These are phyloP conservation scores for Anagyrus pseudococci DNA, from an alignment of 2,888 invertebrate species.

Conservation along the genomic window DNA sequence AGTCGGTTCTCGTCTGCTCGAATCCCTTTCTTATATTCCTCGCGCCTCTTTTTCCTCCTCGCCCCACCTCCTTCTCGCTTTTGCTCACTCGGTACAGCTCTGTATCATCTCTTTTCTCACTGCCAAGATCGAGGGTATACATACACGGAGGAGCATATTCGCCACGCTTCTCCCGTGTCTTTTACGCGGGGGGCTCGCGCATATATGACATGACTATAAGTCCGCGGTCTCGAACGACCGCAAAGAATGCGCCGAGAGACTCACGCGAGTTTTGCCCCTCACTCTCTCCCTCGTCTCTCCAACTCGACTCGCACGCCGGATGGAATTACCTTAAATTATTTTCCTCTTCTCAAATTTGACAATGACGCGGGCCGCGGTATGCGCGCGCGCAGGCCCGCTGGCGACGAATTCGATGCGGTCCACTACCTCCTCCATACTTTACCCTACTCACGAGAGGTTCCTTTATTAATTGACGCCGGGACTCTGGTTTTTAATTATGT, in stretches of 20 bases:
- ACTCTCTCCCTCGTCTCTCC: background rate
- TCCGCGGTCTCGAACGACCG: slow-evolving; percentile 36
- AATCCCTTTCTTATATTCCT: slow-evolving; percentile 17
- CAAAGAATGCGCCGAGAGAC: slow-evolving; percentile 18
- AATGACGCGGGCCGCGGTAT: slow-evolving; percentile 17
- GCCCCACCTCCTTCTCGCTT: too few relatives aligned
- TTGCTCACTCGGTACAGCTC: too few relatives aligned
- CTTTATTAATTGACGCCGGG: too few relatives aligned
- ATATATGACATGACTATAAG: slow-evolving; percentile 36
- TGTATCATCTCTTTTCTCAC: slow-evolving; percentile 16
- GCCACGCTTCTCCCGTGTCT: slow-evolving; percentile 23
- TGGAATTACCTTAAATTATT: slow-evolving; percentile 37
- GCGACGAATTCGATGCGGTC: background rate
- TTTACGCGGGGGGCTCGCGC: slow-evolving; percentile 11
- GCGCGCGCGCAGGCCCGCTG: background rate
- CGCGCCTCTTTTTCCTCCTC: slow-evolving; percentile 4
- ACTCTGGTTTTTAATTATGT: too few relatives aligned
- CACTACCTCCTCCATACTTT: too few relatives aligned
- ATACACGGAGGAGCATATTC: slow-evolving; percentile 4
- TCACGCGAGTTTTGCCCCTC: too few relatives aligned
- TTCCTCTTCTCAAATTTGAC: slow-evolving; percentile 35
- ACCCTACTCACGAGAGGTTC: too few relatives aligned
- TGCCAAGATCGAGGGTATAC: slow-evolving; percentile 7
- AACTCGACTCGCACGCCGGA: slow-evolving; percentile 10
- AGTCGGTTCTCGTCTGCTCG: slow-evolving; percentile 10